phyloP scores from a whole-genome alignment of 2,888 invertebrate species.

The Parnassius smintheus region DNA sequence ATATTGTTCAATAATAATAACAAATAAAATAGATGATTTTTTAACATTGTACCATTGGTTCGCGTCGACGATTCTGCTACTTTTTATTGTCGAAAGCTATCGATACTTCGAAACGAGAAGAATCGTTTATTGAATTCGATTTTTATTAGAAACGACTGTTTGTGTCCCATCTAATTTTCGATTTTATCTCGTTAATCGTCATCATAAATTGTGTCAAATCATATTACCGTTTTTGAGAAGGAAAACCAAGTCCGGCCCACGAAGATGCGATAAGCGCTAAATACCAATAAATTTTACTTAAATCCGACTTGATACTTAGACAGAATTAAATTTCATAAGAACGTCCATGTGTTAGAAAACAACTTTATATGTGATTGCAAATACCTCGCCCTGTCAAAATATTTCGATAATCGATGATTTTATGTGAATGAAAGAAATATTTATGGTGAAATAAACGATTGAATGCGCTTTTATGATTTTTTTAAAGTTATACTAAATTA shows the following conservation, averaged over 20 bases:
- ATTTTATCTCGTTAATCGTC: constrained; percentile 28
- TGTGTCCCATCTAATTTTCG: constrained; percentile 26
- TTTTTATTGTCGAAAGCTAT: constrained; percentile 24
- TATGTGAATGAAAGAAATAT: constrained; percentile 16
- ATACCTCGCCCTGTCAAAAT: constrained; percentile 26
- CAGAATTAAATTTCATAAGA: constrained; percentile 28
- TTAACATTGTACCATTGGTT: constrained; percentile 22
- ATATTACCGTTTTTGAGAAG: constrained; percentile 27
- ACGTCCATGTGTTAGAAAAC: constrained; percentile 23
- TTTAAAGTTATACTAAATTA: background rate
- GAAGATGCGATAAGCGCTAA: constrained; percentile 27
- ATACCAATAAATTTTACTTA: constrained; percentile 28
- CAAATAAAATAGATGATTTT: constrained; percentile 22
- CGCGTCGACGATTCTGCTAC: constrained; percentile 24
- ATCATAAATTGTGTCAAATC: constrained; percentile 28
- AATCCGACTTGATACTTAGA: constrained; percentile 25
- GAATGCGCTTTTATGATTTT: background rate
- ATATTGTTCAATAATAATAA: constrained; percentile 25
- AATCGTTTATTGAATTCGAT: constrained; percentile 24
- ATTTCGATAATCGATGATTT: constrained; percentile 27
- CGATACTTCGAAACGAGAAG: constrained; percentile 3
- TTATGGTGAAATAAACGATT: constrained; percentile 24
- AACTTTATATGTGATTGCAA: constrained; percentile 28
- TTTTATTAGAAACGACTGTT: constrained; percentile 26
- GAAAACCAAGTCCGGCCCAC: constrained; percentile 24